phyloP scores from a whole-genome alignment of 2,113 vertebrate genomes.

The Pomatorhinus ruficollis region DNA sequence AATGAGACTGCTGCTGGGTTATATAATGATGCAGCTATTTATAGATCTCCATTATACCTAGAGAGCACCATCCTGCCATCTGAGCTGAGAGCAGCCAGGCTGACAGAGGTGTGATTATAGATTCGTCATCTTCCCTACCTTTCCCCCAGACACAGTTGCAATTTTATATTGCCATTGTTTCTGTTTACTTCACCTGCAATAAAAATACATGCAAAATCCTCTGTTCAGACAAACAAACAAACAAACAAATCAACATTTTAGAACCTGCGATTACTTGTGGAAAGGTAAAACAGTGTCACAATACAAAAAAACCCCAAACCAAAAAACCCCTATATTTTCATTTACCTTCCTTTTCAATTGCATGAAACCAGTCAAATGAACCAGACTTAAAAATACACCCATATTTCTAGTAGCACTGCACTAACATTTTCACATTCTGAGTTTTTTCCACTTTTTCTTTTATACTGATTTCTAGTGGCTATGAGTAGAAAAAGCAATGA shows the following conservation, averaged over 20 bases:
- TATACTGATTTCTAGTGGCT: neutral
- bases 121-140: neutral
- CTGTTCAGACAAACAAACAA: neutral
- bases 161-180: constrained; percentile 42
- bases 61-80: constrained; percentile 62
- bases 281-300: neutral
- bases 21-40: constrained; percentile 77
- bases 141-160: constrained; percentile 19
- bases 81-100: constrained; percentile 63
- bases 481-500: neutral
- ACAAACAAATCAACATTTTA: neutral
- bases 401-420: neutral
- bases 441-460: neutral
- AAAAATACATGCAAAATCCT: constrained; percentile 37
- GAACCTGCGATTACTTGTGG: neutral
- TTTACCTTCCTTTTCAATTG: neutral
- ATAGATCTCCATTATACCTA: constrained; percentile 76
- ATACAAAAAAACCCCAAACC: neutral
- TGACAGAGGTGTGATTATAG: constrained; percentile 57
- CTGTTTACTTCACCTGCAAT: constrained; percentile 18
- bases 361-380: neutral
- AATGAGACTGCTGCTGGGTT: constrained; percentile 76
- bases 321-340: neutral
- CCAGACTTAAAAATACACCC: neutral
- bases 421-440: neutral